Conservation (phyloP, 2,797 vertebrate species). For the Artibeus jamaicensis region DNA sequence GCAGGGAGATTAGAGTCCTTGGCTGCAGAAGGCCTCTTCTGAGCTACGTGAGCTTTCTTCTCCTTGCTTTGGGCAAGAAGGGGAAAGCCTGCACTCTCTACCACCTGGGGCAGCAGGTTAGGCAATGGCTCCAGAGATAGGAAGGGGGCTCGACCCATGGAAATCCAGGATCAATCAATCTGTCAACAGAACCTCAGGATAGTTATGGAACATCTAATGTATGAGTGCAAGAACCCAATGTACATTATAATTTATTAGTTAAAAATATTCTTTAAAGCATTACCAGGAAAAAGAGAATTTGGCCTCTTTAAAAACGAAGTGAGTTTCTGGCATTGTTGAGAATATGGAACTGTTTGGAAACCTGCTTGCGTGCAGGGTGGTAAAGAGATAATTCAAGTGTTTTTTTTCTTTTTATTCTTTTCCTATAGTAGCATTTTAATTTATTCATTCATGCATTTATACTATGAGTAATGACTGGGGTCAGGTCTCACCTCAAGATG, state of each 20-base stretch:
- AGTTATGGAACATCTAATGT: conserved; percentile 13
- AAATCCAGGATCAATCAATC: conserved; percentile 36
- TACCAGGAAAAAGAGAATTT: background rate
- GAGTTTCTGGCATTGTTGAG: background rate
- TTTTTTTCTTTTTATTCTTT: background rate
- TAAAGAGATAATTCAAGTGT: background rate
- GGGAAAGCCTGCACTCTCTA: fast-evolving
- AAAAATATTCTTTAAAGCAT: background rate
- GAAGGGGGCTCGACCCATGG: background rate
- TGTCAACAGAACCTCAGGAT: conserved; percentile 32
- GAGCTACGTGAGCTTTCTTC: background rate
- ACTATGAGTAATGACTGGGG: background rate
- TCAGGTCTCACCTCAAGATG: background rate
- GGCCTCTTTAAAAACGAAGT: background rate
- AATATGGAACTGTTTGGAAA: background rate
- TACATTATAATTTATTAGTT: background rate
- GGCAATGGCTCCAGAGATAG: background rate
- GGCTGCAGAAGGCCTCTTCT: background rate
- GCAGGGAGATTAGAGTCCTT: background rate
- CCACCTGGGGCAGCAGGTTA: background rate
- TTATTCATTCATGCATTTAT: background rate
- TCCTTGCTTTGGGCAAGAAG: background rate
- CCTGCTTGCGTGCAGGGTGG: no score
- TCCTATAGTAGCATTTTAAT: background rate
- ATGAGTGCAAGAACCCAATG: background rate